phyloP scores from a whole-genome alignment of 2,797 vertebrate genomes.

The Coreius guichenoti region DNA sequence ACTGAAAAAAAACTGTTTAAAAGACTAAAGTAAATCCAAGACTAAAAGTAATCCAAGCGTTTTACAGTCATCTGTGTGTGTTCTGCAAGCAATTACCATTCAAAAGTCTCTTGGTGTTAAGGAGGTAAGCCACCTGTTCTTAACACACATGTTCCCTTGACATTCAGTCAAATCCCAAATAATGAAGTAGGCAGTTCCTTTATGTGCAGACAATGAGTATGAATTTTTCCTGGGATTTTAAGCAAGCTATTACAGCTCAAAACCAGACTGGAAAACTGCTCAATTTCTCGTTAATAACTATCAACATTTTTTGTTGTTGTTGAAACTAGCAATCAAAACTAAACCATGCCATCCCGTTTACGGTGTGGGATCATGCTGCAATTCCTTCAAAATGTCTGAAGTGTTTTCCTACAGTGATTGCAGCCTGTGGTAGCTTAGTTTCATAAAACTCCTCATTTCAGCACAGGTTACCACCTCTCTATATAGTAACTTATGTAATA shows the following conservation, averaged over 20 bases:
- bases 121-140: conserved; percentile 40
- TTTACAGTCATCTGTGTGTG: not conserved
- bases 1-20: conserved; percentile 18
- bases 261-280: not conserved
- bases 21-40: too few species aligned
- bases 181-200: conserved; percentile 4
- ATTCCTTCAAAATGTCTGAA: not conserved
- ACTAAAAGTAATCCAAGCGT: conserved; percentile 9
- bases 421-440: not conserved
- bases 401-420: not conserved
- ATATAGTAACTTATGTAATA: not conserved
- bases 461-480: not conserved
- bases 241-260: not conserved
- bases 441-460: not conserved
- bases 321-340: not conserved
- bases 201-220: conserved; percentile 9
- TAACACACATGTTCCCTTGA: conserved; percentile 34
- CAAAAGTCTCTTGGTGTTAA: conserved; percentile 6
- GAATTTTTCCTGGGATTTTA: not conserved
- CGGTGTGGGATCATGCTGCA: not conserved
- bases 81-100: conserved; percentile 28
- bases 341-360: conserved; percentile 1
- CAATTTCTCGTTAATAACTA: not conserved
- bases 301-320: not conserved
- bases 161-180: conserved; percentile 5